phyloP scores from a whole-genome alignment of 2,797 vertebrate genomes.

The Periophthalmus magnuspinnatus region DNA sequence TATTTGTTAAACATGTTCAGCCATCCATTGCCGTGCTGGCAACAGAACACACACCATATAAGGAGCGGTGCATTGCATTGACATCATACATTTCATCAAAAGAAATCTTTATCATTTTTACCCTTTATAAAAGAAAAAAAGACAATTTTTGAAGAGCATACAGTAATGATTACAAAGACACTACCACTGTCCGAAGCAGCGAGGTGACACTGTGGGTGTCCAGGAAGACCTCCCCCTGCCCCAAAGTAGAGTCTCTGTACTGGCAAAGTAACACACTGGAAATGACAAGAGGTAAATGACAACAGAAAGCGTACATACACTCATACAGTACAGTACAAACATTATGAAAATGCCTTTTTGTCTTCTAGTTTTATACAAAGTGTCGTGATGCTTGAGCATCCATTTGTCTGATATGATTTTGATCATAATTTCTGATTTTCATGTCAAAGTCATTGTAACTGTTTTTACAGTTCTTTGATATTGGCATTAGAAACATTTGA shows the following conservation, averaged over 20 bases:
- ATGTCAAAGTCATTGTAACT: constrained; percentile 43
- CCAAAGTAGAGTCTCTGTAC: constrained; percentile 39
- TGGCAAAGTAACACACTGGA: constrained; percentile 55
- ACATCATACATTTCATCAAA: constrained; percentile 75
- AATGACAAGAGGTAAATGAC: constrained; percentile 59
- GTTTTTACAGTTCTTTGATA: constrained; percentile 61
- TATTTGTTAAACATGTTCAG: constrained; percentile 79
- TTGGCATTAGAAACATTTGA: constrained; percentile 66
- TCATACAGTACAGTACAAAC: constrained; percentile 72
- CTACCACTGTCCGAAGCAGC: constrained; percentile 44
- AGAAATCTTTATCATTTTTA: constrained; percentile 62
- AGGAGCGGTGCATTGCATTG: constrained; percentile 73
- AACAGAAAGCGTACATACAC: constrained; percentile 64
- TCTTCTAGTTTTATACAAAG: constrained; percentile 67
- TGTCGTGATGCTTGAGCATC: constrained; percentile 53
- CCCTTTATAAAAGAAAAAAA: constrained; percentile 49
- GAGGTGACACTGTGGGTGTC: constrained; percentile 44
- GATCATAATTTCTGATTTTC: constrained; percentile 57
- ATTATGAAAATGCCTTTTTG: constrained; percentile 68
- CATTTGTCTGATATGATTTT: constrained; percentile 34
- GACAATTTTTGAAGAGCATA: constrained; percentile 56
- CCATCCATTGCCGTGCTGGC: constrained; percentile 73
- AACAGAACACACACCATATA: constrained; percentile 69
- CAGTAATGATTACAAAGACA: constrained; percentile 52
- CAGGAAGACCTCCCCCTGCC: constrained; percentile 58